Conservation (phyloP, 2,888 invertebrate genomes). For the Chrysodeixis includens region DNA sequence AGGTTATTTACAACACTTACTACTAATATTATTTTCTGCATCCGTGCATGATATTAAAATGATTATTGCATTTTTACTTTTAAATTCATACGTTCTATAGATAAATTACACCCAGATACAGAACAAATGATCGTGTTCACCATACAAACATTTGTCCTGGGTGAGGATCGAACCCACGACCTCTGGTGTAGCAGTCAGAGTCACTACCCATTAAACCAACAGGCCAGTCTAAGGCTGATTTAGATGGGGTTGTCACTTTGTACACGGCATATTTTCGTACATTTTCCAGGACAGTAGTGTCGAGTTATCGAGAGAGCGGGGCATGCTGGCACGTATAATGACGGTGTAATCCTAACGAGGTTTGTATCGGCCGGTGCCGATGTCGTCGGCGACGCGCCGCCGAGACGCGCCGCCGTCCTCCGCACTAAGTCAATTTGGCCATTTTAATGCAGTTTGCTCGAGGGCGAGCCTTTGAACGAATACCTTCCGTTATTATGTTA, state of each 20-base stretch:
- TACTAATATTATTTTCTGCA: not conserved
- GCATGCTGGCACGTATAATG: slow-evolving; percentile 6
- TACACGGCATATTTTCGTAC: not conserved
- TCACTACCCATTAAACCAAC: too few relatives aligned
- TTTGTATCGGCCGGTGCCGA: slow-evolving; percentile 25
- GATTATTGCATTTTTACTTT: too few relatives aligned
- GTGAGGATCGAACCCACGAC: too few relatives aligned
- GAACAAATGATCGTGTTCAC: too few relatives aligned
- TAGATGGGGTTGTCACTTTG: not conserved
- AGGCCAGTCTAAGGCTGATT: too few relatives aligned
- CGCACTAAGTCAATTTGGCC: slow-evolving; percentile 53
- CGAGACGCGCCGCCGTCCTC: slow-evolving; percentile 18
- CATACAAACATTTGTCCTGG: too few relatives aligned
- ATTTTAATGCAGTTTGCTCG: slow-evolving; percentile 56
- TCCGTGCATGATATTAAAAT: not conserved
- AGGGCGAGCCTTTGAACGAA: slow-evolving; percentile 35
- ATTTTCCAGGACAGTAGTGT: not conserved
- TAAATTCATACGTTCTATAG: too few relatives aligned
- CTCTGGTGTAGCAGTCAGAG: too few relatives aligned
- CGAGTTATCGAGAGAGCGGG: not conserved
- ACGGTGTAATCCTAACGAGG: slow-evolving; percentile 44
- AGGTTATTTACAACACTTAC: not conserved
- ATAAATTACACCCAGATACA: too few relatives aligned
- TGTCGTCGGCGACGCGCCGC: not conserved
- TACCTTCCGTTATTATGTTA: slow-evolving; percentile 33